A percentile compares a stretch with the other conserved stretches of the same genome.
phyloP scores from a whole-genome alignment of 2,888 invertebrate species.

The Leucophenga maculata region DNA sequence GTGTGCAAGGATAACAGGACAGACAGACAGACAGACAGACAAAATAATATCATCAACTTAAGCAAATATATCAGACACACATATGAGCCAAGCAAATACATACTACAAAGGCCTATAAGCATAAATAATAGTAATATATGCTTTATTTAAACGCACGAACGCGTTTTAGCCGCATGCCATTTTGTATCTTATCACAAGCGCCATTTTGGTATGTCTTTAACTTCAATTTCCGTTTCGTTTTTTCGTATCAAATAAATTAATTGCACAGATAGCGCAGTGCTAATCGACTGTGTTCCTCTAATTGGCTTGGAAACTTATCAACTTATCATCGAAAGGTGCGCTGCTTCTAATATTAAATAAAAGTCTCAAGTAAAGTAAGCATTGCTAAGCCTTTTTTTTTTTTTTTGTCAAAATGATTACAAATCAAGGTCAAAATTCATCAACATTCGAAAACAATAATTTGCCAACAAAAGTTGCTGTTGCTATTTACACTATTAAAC shows the following conservation, averaged over 20 bases:
- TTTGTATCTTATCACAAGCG: slow-evolving; percentile 7
- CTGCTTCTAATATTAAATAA: neutral
- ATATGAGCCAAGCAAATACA: slow-evolving; percentile 12
- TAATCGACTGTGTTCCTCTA: slow-evolving; percentile 20
- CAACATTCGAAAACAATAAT: slow-evolving; percentile 34
- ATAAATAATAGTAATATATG: slow-evolving; percentile 39
- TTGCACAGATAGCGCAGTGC: slow-evolving; percentile 5
- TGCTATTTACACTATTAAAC: neutral
- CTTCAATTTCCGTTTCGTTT: neutral
- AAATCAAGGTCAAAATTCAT: slow-evolving; percentile 25
- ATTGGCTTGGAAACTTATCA: slow-evolving; percentile 24
- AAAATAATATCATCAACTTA: slow-evolving; percentile 8
- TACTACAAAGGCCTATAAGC: slow-evolving; percentile 27
- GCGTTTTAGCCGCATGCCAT: slow-evolving; percentile 25
- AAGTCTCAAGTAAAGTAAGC: slow-evolving; percentile 29
- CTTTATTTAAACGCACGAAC: slow-evolving; percentile 45
- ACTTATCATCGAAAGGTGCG: neutral
- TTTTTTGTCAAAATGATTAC: slow-evolving; percentile 21
- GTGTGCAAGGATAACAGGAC: slow-evolving; percentile 26
- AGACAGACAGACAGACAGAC: slow-evolving; percentile 10
- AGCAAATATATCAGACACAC: slow-evolving; percentile 7
- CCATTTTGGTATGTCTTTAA: slow-evolving; percentile 35
- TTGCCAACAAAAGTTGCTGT: slow-evolving; percentile 6
- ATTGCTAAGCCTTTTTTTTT: slow-evolving; percentile 30
- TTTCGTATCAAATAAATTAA: neutral